A percentile compares a stretch with the other conserved stretches of the same genome.
Evolutionary conservation across 92 coral and sea anemone genomes (phyloP).

Genomic region (Zoanthus gigantus): DNA sequence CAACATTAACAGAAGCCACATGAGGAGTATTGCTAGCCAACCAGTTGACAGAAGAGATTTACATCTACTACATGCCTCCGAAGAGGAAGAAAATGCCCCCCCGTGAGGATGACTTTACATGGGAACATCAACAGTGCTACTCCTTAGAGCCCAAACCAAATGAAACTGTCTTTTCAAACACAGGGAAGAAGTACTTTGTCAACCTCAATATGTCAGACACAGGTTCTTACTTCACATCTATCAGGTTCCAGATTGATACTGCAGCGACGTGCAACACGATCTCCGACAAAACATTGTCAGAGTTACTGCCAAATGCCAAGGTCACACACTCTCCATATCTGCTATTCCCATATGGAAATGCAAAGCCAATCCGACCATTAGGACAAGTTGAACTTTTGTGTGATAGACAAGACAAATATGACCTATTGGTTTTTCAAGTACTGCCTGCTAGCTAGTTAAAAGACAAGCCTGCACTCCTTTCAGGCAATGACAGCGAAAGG

Average conservation of each 20-base stretch:
- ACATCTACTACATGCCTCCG: neutral
- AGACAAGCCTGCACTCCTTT: slow-evolving; percentile 17
- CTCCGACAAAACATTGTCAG: slow-evolving; percentile 37
- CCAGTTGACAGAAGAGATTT: neutral
- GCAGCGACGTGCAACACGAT: slow-evolving; percentile 54
- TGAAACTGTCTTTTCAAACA: neutral
- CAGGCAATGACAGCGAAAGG: slow-evolving; percentile 14
- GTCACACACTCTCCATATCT: slow-evolving; percentile 6
- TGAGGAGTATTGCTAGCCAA: neutral
- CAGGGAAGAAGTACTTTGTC: slow-evolving; percentile 41
- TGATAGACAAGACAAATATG: slow-evolving; percentile 41
- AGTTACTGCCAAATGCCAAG: neutral
- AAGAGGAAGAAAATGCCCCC: slow-evolving; percentile 3
- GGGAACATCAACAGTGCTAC: slow-evolving; percentile 3
- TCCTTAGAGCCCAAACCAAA: slow-evolving; percentile 29
- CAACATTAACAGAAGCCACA: neutral
- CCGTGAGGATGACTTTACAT: neutral
- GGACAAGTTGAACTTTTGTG: slow-evolving; percentile 58
- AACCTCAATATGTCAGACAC: slow-evolving; percentile 46
- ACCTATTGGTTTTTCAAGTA: slow-evolving; percentile 29
- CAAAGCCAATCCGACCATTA: slow-evolving; percentile 40
- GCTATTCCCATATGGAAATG: slow-evolving; percentile 52
- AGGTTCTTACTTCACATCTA: neutral
- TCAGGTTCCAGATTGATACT: neutral
- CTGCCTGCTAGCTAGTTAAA: slow-evolving; percentile 39